These are phyloP conservation scores for Sarotherodon lohbergeri DNA, from an alignment of 2,113 vertebrate species.

Conservation along the genomic window DNA sequence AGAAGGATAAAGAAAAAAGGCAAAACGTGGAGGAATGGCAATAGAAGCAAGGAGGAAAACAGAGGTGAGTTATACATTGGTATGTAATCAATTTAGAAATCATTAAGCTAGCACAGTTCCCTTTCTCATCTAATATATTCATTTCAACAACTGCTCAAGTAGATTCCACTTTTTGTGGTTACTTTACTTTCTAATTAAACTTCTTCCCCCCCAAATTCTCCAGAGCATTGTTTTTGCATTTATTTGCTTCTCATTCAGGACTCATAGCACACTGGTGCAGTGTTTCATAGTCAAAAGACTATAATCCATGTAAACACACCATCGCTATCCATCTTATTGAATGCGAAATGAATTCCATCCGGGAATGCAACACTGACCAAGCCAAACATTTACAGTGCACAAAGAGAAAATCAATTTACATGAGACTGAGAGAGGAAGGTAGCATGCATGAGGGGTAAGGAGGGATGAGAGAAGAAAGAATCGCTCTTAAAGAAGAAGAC, in stretches of 20 bases:
- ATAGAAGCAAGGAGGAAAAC: not conserved
- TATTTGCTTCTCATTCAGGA: not conserved
- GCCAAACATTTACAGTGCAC: constrained; percentile 46
- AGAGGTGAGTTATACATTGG: not conserved
- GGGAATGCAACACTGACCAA: constrained; percentile 48
- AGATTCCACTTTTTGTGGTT: not conserved
- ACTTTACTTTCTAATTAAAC: not conserved
- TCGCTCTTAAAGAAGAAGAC: constrained; percentile 31
- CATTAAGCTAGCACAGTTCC: not conserved
- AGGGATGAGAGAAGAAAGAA: not conserved
- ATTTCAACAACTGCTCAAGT: not conserved
- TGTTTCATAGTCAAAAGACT: constrained; percentile 39
- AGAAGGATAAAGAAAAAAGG: constrained; percentile 14
- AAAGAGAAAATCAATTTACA: constrained; percentile 56
- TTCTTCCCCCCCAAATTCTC: not conserved
- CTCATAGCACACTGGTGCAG: not conserved
- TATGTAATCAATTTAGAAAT: constrained; percentile 39
- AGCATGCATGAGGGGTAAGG: not conserved
- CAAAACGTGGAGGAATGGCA: not conserved
- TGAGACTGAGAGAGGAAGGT: not conserved
- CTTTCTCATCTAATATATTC: not conserved
- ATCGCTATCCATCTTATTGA: constrained; percentile 31
- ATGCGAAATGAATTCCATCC: constrained; percentile 43
- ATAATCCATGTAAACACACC: constrained; percentile 48
- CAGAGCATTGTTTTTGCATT: not conserved